These are phyloP conservation scores for Turnix velox DNA, from an alignment of 2,113 vertebrate genomes.

Conservation along the genomic window DNA sequence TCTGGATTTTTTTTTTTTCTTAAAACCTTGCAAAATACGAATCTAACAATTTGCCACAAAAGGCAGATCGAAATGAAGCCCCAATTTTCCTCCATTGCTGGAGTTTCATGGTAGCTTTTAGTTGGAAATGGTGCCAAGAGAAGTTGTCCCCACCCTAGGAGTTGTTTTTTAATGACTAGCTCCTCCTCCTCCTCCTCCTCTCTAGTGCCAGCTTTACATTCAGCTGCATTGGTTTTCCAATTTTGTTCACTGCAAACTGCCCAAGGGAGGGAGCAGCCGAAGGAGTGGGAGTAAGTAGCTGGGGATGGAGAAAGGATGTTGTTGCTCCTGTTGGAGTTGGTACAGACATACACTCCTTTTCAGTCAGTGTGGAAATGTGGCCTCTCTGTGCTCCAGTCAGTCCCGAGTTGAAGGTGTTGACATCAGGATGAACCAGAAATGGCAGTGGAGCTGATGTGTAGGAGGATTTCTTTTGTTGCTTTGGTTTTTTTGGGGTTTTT, in stretches of 20 bases:
- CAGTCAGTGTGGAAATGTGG: background rate
- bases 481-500: background rate
- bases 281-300: background rate
- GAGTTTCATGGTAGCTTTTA: background rate
- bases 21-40: background rate
- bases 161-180: background rate
- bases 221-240: background rate
- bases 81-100: background rate
- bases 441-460: background rate
- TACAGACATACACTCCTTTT: background rate
- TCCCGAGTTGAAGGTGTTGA: rapidly evolving
- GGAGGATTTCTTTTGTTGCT: rapidly evolving
- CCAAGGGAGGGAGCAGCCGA: background rate
- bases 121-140: background rate
- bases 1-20: background rate
- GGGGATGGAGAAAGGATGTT: background rate
- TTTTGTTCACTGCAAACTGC: background rate
- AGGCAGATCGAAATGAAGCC: background rate
- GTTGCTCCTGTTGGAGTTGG: rapidly evolving
- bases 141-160: background rate
- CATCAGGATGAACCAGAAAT: background rate
- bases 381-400: rapidly evolving
- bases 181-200: conserved; percentile 1
- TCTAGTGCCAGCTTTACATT: background rate
- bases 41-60: background rate